These are phyloP conservation scores for Araneus ventricosus DNA, from an alignment of 1,140 invertebrate species.

Conservation along the genomic window DNA sequence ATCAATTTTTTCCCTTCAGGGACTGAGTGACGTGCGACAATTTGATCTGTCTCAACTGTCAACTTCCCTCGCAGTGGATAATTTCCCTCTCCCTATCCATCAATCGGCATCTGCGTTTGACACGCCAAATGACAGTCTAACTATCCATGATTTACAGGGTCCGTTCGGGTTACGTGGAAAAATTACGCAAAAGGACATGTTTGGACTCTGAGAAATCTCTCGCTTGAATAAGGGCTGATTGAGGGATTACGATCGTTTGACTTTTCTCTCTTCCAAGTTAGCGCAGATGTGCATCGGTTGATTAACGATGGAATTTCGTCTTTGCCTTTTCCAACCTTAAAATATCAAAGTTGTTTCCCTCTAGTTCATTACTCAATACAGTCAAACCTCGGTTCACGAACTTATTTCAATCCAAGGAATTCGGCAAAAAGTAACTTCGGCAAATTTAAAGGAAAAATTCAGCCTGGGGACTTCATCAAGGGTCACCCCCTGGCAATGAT, in stretches of 20 bases:
- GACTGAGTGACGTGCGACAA: not conserved
- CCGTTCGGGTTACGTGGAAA: not conserved
- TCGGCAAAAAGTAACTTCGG: no score
- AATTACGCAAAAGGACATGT: not conserved
- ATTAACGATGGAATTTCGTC: not conserved
- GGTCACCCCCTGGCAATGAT: no score
- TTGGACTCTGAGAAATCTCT: not conserved
- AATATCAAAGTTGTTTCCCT: no score
- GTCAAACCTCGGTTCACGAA: no score
- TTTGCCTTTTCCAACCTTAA: not conserved
- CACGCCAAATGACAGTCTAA: not conserved
- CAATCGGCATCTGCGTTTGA: not conserved
- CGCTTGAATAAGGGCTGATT: conserved; percentile 22
- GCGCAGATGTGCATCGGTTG: not conserved
- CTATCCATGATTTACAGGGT: not conserved
- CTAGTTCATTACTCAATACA: no score
- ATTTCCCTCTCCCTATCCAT: not conserved
- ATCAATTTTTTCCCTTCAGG: not conserved
- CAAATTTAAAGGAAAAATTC: no score
- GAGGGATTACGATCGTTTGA: not conserved
- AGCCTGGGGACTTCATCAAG: no score
- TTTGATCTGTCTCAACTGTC: conserved; percentile 30
- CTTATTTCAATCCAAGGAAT: no score
- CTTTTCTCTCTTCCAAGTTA: not conserved
- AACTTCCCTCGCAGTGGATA: not conserved